These are phyloP conservation scores for Papilio polyxenes DNA, from an alignment of 1,140 invertebrate species.

Conservation along the genomic window DNA sequence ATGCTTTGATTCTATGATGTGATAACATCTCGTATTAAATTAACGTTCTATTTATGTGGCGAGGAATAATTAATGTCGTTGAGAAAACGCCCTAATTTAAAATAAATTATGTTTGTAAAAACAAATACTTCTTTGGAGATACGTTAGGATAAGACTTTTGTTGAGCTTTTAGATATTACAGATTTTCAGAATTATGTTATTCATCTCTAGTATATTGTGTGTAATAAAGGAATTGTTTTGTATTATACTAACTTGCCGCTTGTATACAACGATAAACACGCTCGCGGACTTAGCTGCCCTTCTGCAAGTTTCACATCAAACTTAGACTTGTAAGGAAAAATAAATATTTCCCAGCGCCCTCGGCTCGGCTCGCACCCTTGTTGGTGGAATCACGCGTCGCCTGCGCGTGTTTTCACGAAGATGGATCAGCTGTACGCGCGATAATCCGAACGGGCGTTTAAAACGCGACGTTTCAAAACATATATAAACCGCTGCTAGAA, in stretches of 20 bases:
- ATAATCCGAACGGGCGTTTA: slow-evolving; percentile 43
- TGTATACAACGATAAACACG: slow-evolving; percentile 56
- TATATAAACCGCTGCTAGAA: neutral
- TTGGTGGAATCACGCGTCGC: slow-evolving; percentile 76
- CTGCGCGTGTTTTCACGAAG: slow-evolving; percentile 75
- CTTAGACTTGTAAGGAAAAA: slow-evolving; percentile 61
- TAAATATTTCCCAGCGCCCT: slow-evolving; percentile 69
- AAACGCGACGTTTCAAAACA: slow-evolving; percentile 45
- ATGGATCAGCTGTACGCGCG: slow-evolving; percentile 71
- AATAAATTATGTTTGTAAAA: neutral
- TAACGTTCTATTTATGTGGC: slow-evolving; percentile 9
- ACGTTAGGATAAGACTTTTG: too few relatives aligned
- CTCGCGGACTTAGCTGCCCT: slow-evolving; percentile 56
- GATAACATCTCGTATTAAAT: slow-evolving; percentile 31
- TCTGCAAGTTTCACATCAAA: slow-evolving; percentile 68
- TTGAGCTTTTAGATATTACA: too few relatives aligned
- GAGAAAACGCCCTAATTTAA: neutral
- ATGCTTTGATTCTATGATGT: slow-evolving; percentile 31
- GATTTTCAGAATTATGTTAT: too few relatives aligned
- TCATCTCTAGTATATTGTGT: too few relatives aligned
- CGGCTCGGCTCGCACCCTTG: slow-evolving; percentile 64
- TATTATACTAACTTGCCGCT: neutral
- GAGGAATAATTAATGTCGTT: neutral
- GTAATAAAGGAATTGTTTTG: too few relatives aligned
- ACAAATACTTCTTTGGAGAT: neutral